A percentile compares a stretch with the other conserved stretches of the same genome.
phyloP scores from a whole-genome alignment of 2,113 vertebrate species.

The Nothobranchius kuhntae region DNA sequence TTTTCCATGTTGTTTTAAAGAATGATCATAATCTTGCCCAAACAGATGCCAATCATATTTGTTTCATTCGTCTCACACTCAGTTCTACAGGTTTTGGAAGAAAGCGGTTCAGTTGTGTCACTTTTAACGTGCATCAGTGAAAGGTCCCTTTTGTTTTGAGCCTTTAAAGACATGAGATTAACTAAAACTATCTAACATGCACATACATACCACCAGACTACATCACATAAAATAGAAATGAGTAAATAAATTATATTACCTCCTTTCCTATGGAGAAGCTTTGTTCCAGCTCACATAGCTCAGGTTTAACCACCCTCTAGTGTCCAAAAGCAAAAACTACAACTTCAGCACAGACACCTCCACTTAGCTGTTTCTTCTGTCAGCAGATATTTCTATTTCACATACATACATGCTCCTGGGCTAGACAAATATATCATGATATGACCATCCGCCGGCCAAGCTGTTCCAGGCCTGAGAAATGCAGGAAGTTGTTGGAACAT shows the following conservation, averaged over 20 bases:
- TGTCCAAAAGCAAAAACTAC: slow-evolving; percentile 48
- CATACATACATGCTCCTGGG: neutral
- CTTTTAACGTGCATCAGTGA: no score
- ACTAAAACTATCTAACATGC: no score
- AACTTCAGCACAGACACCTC: slow-evolving; percentile 28
- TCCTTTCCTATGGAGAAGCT: slow-evolving; percentile 23
- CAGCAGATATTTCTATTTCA: slow-evolving; percentile 20
- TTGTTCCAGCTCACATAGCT: slow-evolving; percentile 33
- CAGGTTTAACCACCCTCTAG: slow-evolving; percentile 77
- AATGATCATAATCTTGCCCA: neutral
- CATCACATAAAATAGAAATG: no score
- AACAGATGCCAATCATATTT: neutral
- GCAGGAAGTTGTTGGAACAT: slow-evolving; percentile 77
- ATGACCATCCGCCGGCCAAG: slow-evolving; percentile 17
- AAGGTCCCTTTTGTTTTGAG: no score
- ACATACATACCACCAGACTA: no score
- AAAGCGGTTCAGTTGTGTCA: no score
- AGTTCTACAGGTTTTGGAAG: no score
- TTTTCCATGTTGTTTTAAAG: neutral
- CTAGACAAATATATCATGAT: slow-evolving; percentile 56
- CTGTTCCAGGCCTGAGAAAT: slow-evolving; percentile 72
- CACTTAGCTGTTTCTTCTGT: slow-evolving; percentile 18
- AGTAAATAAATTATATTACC: slow-evolving; percentile 23
- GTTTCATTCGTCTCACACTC: no score
- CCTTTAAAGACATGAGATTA: no score